phyloP scores from a whole-genome alignment of 2,797 vertebrate genomes.

The Coccyzus lansbergi region DNA sequence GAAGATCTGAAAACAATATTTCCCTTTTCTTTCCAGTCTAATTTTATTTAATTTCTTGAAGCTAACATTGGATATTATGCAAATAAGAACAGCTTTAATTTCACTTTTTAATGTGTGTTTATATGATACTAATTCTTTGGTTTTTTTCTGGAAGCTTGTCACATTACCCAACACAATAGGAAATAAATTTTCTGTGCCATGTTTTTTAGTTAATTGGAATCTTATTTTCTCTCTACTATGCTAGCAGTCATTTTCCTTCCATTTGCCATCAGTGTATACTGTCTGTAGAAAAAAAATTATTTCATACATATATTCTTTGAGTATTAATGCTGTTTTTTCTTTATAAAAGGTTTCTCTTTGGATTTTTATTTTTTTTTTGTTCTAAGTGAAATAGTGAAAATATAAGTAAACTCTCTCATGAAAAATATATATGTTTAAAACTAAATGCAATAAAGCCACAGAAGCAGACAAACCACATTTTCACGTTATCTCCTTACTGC shows the following conservation, averaged over 20 bases:
- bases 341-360: not conserved
- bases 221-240: not conserved
- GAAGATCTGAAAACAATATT: not conserved
- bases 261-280: not conserved
- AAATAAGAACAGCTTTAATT: not conserved
- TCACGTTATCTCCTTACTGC: not conserved
- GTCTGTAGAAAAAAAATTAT: not conserved
- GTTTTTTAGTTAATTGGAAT: not conserved
- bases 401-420: not conserved
- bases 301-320: not conserved
- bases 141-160: not conserved
- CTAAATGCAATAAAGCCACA: not conserved
- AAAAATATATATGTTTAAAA: not conserved
- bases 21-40: not conserved
- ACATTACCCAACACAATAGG: not conserved
- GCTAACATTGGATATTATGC: not conserved
- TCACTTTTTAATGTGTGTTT: not conserved
- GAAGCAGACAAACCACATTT: not conserved
- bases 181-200: not conserved
- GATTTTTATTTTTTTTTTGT: not conserved
- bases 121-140: not conserved
- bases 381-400: not conserved
- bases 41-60: not conserved
- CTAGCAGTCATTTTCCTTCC: not conserved
- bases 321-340: not conserved